A percentile compares a stretch with the other conserved stretches of the same genome.
Evolutionary conservation across 2,797 vertebrate species (phyloP).

Genomic region (Amphiprion clarkii): DNA sequence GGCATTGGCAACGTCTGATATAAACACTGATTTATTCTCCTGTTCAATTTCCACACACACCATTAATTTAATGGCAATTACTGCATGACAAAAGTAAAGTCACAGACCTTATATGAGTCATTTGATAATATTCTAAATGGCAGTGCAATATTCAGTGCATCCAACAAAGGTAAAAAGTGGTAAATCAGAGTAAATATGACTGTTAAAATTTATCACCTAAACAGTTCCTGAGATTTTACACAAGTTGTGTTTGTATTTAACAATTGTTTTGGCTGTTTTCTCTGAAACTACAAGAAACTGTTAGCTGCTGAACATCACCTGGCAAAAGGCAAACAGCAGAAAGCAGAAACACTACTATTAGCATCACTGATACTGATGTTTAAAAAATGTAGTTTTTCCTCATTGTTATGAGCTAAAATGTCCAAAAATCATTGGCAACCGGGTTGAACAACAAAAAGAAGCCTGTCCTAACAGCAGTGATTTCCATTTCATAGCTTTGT

Average conservation of each 20-base stretch:
- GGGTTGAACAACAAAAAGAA: background rate
- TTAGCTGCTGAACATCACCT: slow-evolving; percentile 17
- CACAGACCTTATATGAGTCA: slow-evolving; percentile 46
- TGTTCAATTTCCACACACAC: slow-evolving; percentile 56
- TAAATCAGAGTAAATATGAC: slow-evolving; percentile 49
- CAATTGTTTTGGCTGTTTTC: slow-evolving; percentile 32
- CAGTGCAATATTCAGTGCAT: slow-evolving; percentile 47
- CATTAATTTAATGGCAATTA: slow-evolving; percentile 60
- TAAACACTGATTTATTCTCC: slow-evolving; percentile 33
- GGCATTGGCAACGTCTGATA: slow-evolving; percentile 12
- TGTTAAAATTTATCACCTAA: background rate
- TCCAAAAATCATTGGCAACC: slow-evolving; percentile 10
- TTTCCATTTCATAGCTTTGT: slow-evolving; percentile 30
- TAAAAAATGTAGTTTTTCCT: background rate
- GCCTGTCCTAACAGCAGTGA: slow-evolving; percentile 7
- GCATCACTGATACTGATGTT: background rate
- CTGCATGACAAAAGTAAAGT: slow-evolving; percentile 60
- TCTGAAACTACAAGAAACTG: slow-evolving; percentile 14
- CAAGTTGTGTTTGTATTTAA: slow-evolving; percentile 24
- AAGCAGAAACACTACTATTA: slow-evolving; percentile 2
- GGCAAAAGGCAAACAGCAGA: slow-evolving; percentile 36
- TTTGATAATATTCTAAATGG: slow-evolving; percentile 48
- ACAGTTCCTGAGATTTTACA: slow-evolving; percentile 29
- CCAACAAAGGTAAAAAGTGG: slow-evolving; percentile 41
- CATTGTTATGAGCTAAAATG: slow-evolving; percentile 21